Evolutionary conservation across 2,797 vertebrate species (phyloP).

Genomic region (Acropternis orthonyx): DNA sequence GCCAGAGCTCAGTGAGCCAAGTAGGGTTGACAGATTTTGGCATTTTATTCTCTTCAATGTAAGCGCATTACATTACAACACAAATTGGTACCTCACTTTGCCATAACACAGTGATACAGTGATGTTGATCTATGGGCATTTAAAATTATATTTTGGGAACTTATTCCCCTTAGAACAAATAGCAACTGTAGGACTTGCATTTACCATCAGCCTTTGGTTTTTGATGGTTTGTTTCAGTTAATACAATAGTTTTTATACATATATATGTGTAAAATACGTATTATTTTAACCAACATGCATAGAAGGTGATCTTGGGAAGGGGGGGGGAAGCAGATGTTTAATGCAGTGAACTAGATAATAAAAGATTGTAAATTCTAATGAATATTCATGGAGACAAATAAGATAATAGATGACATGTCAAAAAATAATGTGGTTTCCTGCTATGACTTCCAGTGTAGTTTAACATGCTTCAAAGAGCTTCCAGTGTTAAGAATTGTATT

Average conservation of each 20-base stretch:
- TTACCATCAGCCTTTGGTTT: neutral
- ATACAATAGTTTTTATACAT: neutral
- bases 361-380: neutral
- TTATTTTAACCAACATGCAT: neutral
- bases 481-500: neutral
- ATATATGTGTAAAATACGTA: neutral
- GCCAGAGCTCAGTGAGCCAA: neutral
- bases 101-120: neutral
- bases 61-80: neutral
- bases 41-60: neutral
- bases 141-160: neutral
- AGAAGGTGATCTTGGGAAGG: neutral
- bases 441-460: neutral
- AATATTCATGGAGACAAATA: constrained; percentile 5
- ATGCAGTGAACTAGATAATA: neutral
- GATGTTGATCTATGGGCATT: neutral
- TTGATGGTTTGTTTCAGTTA: neutral
- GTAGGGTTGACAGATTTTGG: neutral
- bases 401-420: neutral
- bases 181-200: neutral
- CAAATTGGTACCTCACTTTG: neutral
- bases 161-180: neutral
- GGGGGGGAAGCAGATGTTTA: neutral
- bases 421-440: constrained; percentile 11
- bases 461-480: neutral